A percentile compares a stretch with the other conserved stretches of the same genome.
phyloP scores from a whole-genome alignment of 64 coral and sea anemone genomes.

The Trachythela sp. region DNA sequence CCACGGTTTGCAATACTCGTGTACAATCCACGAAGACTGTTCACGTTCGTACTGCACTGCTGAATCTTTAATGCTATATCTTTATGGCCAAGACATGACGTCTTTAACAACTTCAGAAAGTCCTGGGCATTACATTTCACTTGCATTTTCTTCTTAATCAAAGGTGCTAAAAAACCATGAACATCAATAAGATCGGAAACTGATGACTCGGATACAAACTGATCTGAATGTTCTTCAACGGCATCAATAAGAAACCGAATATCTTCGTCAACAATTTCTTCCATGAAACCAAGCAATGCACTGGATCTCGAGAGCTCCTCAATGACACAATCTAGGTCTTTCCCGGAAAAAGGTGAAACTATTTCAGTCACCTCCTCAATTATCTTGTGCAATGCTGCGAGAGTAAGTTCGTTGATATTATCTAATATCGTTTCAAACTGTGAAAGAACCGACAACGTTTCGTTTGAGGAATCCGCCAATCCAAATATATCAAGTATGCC shows the following conservation, averaged over 20 bases:
- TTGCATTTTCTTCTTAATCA: neutral
- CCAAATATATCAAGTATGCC: neutral
- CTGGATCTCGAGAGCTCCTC: neutral
- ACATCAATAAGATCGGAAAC: slow-evolving; percentile 21
- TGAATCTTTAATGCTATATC: slow-evolving; percentile 86
- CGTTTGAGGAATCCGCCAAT: neutral
- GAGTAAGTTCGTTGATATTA: neutral
- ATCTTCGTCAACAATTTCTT: slow-evolving; percentile 1
- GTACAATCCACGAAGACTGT: slow-evolving; percentile 73
- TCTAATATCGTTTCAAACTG: neutral
- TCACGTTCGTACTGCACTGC: slow-evolving; percentile 59
- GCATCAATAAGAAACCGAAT: slow-evolving; percentile 14
- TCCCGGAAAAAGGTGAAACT: neutral
- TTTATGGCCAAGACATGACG: neutral
- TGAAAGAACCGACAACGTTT: neutral
- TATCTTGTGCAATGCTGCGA: neutral
- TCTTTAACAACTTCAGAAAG: neutral
- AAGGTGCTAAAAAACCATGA: slow-evolving; percentile 7
- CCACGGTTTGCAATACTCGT: slow-evolving; percentile 78
- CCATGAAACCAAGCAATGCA: neutral
- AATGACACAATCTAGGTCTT: neutral
- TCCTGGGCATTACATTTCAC: neutral
- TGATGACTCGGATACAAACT: neutral
- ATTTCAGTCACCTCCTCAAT: neutral
- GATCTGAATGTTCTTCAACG: slow-evolving; percentile 3